Evolutionary conservation across 2,888 invertebrate genomes (phyloP).

Genomic region (Nebria brevicollis): DNA sequence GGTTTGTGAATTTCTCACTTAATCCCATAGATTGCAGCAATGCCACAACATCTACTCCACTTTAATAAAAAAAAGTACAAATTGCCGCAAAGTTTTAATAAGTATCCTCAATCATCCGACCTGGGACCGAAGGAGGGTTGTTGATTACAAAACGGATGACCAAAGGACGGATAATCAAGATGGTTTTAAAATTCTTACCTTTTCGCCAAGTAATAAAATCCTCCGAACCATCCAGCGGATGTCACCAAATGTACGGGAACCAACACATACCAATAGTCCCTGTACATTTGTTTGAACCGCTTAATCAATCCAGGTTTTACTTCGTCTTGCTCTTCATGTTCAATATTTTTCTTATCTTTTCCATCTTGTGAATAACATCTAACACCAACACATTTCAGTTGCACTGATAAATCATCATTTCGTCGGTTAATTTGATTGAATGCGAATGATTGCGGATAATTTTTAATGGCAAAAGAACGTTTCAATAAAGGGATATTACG

Average conservation of each 20-base stretch:
- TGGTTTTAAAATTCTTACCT: constrained; percentile 69
- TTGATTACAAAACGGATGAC: not conserved
- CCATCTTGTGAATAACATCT: constrained; percentile 18
- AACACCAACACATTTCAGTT: constrained; percentile 20
- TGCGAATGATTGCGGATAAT: not conserved
- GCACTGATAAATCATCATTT: constrained; percentile 5
- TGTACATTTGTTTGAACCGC: constrained; percentile 90
- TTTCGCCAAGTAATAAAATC: constrained; percentile 86
- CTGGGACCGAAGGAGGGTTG: too few relatives aligned
- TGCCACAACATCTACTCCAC: constrained; percentile 90
- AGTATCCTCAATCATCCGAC: not conserved
- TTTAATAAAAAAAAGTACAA: constrained; percentile 63
- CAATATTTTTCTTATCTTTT: not conserved
- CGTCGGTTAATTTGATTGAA: not conserved
- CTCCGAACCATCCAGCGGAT: constrained; percentile 87
- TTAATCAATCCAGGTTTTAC: constrained; percentile 75
- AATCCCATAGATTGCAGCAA: constrained; percentile 81
- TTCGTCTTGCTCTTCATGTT: constrained; percentile 19
- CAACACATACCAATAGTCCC: constrained; percentile 96
- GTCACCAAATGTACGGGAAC: constrained; percentile 93
- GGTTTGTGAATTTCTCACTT: constrained; percentile 80
- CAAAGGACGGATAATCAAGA: not conserved
- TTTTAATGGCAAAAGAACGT: constrained; percentile 14
- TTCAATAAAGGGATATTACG: constrained; percentile 12
- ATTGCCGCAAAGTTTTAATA: not conserved